Evolutionary conservation across 2,113 vertebrate genomes (phyloP).

Genomic region (Salvelinus alpinus): DNA sequence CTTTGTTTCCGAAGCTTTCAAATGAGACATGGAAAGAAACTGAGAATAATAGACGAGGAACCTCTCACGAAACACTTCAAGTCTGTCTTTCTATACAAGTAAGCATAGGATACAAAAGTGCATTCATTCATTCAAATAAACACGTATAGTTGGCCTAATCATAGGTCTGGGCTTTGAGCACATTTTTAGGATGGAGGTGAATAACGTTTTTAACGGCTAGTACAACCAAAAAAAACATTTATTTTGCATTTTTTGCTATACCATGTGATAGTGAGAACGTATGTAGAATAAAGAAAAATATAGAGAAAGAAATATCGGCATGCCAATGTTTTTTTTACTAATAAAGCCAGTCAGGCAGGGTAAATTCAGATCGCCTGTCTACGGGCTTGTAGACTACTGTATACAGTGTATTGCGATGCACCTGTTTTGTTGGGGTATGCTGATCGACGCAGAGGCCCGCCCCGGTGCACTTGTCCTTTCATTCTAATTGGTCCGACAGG

Average conservation of each 20-base stretch:
- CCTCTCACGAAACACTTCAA: background rate
- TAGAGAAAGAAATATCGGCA: too few relatives aligned
- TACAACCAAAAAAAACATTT: too few relatives aligned
- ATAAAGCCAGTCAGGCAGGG: too few relatives aligned
- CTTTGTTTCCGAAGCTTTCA: background rate
- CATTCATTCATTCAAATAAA: too few relatives aligned
- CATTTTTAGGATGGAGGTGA: too few relatives aligned
- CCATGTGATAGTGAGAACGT: too few relatives aligned
- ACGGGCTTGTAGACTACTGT: background rate
- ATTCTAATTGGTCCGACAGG: conserved; percentile 46
- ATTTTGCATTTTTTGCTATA: too few relatives aligned
- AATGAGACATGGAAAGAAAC: background rate
- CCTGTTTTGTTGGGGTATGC: conserved; percentile 60
- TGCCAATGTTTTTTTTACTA: too few relatives aligned
- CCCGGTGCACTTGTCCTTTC: conserved; percentile 51
- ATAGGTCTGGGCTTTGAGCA: too few relatives aligned
- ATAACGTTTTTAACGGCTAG: too few relatives aligned
- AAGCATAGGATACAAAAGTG: background rate
- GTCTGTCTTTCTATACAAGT: background rate
- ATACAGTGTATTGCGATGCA: conserved; percentile 34
- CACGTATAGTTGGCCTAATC: too few relatives aligned
- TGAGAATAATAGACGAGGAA: background rate
- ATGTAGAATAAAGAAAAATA: too few relatives aligned
- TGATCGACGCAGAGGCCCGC: conserved; percentile 22
- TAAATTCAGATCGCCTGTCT: background rate